phyloP scores from a whole-genome alignment of 2,888 invertebrate genomes.

The Euphydryas editha region DNA sequence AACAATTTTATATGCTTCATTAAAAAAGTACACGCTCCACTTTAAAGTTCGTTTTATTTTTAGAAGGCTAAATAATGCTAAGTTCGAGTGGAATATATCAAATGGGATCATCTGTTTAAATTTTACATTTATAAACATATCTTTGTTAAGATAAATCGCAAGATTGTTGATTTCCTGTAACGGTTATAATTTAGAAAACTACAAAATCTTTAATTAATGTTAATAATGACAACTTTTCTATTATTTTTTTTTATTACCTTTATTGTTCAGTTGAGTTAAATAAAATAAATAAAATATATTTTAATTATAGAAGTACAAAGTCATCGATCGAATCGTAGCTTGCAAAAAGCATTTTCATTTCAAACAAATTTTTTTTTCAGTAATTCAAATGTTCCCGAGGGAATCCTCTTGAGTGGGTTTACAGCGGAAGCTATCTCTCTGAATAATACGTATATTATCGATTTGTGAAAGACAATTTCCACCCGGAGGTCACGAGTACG shows the following conservation, averaged over 20 bases:
- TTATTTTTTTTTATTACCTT: neutral
- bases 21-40: constrained; percentile 12
- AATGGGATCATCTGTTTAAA: constrained; percentile 45
- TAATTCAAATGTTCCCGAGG: neutral
- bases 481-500: constrained; percentile 47
- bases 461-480: constrained; percentile 71
- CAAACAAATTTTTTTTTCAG: neutral
- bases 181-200: constrained; percentile 4
- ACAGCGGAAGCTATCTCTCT: neutral
- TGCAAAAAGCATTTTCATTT: neutral
- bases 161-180: constrained; percentile 4
- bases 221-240: neutral
- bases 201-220: neutral
- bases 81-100: constrained; percentile 35
- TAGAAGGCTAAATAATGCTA: constrained; percentile 6
- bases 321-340: neutral
- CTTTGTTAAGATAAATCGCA: constrained; percentile 6
- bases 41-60: constrained; percentile 27
- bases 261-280: neutral
- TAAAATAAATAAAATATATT: too few relatives aligned
- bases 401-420: neutral
- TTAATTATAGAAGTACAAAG: too few relatives aligned
- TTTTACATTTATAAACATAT: constrained; percentile 2
- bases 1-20: constrained; percentile 1
- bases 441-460: constrained; percentile 55